Percentiles rank a stretch among this genome's conserved stretches.
Evolutionary conservation across 2,797 vertebrate genomes (phyloP).

Genomic region (Picus viridis): DNA sequence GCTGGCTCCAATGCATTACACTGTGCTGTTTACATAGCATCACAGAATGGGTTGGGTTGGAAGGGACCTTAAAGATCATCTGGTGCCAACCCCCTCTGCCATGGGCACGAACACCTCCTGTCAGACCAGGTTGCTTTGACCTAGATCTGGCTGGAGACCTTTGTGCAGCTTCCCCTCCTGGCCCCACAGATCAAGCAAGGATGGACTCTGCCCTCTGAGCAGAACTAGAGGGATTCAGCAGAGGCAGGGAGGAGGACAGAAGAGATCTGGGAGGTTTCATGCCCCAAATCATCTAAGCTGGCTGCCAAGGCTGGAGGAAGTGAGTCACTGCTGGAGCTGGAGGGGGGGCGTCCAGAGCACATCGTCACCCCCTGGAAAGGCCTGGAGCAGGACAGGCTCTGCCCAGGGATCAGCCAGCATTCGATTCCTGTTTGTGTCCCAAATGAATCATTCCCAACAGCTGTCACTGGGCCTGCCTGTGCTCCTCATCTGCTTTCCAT

Average conservation of each 20-base stretch:
- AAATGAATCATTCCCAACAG: conserved; percentile 50
- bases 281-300: not conserved
- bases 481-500: conserved; percentile 62
- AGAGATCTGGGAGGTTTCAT: not conserved
- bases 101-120: no score
- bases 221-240: not conserved
- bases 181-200: not conserved
- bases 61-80: no score
- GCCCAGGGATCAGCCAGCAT: conserved; percentile 43
- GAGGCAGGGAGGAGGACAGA: not conserved
- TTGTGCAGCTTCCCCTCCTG: not conserved
- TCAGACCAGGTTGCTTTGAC: no score
- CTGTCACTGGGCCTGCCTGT: not conserved
- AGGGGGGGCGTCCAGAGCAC: not conserved
- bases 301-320: conserved; percentile 43
- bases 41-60: no score
- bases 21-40: no score
- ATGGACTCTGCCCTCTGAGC: not conserved
- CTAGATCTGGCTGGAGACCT: not conserved
- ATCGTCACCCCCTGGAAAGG: conserved; percentile 35
- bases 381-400: conserved; percentile 48
- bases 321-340: conserved; percentile 39
- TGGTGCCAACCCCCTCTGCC: no score
- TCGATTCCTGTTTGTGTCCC: conserved; percentile 51
- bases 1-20: not conserved